Conservation (phyloP, 2,113 vertebrate species). For the Peucedramus taeniatus region DNA sequence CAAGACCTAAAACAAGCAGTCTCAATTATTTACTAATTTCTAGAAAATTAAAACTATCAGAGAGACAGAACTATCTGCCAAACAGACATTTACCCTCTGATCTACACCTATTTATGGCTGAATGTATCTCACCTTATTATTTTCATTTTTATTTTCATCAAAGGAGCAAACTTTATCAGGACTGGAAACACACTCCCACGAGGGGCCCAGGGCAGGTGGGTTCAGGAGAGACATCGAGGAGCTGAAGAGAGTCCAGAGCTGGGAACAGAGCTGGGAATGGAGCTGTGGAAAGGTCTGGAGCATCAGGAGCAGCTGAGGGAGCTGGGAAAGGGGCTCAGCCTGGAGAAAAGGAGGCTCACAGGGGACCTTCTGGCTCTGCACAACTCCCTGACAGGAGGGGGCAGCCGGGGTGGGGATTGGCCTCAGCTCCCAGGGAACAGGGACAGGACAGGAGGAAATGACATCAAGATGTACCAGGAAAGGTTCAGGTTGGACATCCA, state of each 20-base stretch:
- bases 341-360: neutral
- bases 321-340: neutral
- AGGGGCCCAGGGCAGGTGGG: neutral
- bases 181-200: neutral
- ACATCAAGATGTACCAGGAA: neutral
- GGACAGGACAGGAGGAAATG: neutral
- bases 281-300: neutral
- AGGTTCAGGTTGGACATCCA: neutral
- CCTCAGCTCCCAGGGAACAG: neutral
- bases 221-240: neutral
- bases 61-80: neutral
- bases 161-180: neutral
- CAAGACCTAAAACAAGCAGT: neutral
- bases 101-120: neutral
- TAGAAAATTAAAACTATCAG: neutral
- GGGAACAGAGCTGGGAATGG: neutral
- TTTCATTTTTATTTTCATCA: neutral
- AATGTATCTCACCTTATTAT: neutral
- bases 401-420: fast-evolving
- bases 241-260: neutral
- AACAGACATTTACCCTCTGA: neutral
- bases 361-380: neutral
- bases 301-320: fast-evolving
- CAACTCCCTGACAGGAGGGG: neutral
- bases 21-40: neutral